A percentile compares a stretch with the other conserved stretches of the same genome.
Evolutionary conservation across 2,888 invertebrate genomes (phyloP).

Genomic region (Uloborus plumipes): DNA sequence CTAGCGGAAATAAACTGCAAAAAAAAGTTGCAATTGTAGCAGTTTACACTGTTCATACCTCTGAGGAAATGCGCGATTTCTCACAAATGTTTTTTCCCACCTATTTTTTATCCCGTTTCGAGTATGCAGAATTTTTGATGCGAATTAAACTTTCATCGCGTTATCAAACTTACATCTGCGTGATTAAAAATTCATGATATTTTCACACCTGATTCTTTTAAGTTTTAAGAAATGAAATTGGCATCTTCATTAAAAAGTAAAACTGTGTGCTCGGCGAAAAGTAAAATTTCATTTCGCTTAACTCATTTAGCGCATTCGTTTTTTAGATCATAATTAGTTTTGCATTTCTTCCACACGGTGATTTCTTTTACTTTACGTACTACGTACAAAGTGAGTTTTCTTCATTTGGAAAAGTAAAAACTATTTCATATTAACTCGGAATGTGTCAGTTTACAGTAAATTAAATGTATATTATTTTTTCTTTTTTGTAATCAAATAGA

Average conservation of each 20-base stretch:
- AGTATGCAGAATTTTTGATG: conserved; percentile 46
- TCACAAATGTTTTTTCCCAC: neutral
- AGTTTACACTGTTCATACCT: conserved; percentile 18
- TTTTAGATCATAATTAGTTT: too few species aligned
- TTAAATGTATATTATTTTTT: too few species aligned
- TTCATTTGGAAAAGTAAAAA: too few species aligned
- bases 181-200: conserved; percentile 49
- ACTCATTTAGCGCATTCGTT: too few species aligned
- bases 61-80: neutral
- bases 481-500: too few species aligned
- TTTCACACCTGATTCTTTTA: conserved; percentile 40
- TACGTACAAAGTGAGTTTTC: too few species aligned
- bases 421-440: too few species aligned
- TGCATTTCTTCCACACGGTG: too few species aligned
- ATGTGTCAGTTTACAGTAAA: too few species aligned
- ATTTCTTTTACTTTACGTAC: too few species aligned
- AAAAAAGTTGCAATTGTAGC: conserved; percentile 1
- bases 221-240: conserved; percentile 16
- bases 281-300: too few species aligned
- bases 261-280: too few species aligned
- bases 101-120: conserved; percentile 1
- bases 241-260: conserved; percentile 6
- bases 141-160: conserved; percentile 51
- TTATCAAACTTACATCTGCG: conserved; percentile 27
- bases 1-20: conserved; percentile 7